These are phyloP conservation scores for Drosophila prostipennis DNA, from an alignment of 2,888 invertebrate genomes.

Conservation along the genomic window DNA sequence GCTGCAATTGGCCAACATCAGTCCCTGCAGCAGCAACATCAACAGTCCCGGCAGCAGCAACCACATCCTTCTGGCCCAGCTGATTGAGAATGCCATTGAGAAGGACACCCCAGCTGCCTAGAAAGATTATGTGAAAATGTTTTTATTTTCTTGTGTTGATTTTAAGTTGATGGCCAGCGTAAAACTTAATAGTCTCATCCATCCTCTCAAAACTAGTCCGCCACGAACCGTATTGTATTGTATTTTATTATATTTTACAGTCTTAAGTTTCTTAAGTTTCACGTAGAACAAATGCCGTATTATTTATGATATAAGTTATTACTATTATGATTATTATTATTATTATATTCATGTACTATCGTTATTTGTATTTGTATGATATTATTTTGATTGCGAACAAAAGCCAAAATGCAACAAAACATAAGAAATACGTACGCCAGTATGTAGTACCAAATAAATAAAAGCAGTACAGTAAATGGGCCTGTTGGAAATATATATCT, in stretches of 20 bases:
- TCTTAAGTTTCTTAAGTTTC: constrained; percentile 57
- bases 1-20: constrained; percentile 49
- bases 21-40: constrained; percentile 39
- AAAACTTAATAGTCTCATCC: neutral
- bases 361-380: constrained; percentile 35
- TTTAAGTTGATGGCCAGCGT: neutral
- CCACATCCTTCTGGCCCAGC: constrained; percentile 54
- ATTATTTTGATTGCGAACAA: constrained; percentile 35
- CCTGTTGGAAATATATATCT: constrained; percentile 16
- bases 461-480: constrained; percentile 24
- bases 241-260: constrained; percentile 9
- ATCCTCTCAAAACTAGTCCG: constrained; percentile 29
- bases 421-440: constrained; percentile 3
- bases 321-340: constrained; percentile 20
- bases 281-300: constrained; percentile 53
- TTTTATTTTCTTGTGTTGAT: neutral
- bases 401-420: constrained; percentile 48
- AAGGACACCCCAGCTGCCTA: constrained; percentile 35
- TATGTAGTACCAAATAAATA: constrained; percentile 17
- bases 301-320: constrained; percentile 47
- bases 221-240: constrained; percentile 25
- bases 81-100: constrained; percentile 53
- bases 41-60: constrained; percentile 32
- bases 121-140: neutral
- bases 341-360: constrained; percentile 29